phyloP scores from a whole-genome alignment of 30 jellyfish, hydroid and myxozoan species.

The Pseudorhiza aurosa region DNA sequence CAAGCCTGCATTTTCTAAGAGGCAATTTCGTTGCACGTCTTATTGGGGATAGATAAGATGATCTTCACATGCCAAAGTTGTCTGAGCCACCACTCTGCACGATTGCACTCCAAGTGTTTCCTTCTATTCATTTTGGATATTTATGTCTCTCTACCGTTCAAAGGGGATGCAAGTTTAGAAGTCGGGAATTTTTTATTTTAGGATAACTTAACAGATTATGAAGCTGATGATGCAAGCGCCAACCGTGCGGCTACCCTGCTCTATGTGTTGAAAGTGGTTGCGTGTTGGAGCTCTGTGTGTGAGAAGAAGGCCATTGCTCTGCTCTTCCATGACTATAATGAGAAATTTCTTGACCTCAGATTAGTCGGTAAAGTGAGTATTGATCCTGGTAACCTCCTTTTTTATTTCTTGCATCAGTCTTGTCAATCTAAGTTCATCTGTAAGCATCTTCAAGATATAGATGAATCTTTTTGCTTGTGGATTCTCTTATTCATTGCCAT shows the following conservation, averaged over 20 bases:
- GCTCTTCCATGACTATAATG: conserved; percentile 61
- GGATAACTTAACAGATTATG: conserved; percentile 48
- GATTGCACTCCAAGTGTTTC: background rate
- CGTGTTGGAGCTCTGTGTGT: conserved; percentile 45
- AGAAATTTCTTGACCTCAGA: conserved; percentile 34
- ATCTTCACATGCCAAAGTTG: no score
- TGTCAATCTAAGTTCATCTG: no score
- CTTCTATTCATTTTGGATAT: no score
- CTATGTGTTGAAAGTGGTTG: conserved; percentile 33
- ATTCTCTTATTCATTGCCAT: no score
- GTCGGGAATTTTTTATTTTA: background rate
- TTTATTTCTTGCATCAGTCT: background rate
- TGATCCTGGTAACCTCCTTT: background rate
- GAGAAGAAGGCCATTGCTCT: conserved; percentile 62
- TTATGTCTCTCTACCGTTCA: background rate
- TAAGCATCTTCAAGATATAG: no score
- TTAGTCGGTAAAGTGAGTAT: conserved; percentile 51
- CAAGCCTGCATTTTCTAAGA: no score
- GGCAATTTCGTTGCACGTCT: no score
- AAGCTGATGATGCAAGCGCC: conserved; percentile 52
- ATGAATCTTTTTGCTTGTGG: no score
- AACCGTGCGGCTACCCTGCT: conserved; percentile 47
- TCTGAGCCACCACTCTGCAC: no score
- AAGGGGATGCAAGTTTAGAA: no score
- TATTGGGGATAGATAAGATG: no score